Base-by-base conservation (phyloP, 2,888 invertebrate genomes). In the Diaphora mendica region DNA sequence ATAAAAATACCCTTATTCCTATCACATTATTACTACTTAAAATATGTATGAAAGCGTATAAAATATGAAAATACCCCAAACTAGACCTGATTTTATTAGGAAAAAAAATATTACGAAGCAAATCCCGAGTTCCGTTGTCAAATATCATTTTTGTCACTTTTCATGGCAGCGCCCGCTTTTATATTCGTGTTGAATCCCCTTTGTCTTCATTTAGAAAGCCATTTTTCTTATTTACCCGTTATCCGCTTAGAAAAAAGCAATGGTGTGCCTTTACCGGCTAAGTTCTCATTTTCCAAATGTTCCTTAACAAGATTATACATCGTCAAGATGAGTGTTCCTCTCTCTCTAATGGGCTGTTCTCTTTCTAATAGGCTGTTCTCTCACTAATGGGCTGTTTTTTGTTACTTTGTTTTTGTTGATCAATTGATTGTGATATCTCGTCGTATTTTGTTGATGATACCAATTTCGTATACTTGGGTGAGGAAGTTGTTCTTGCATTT, bases 151-250 rank as follows among this genome's bases (percentile, higher is more conserved):
- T 88, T 88, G 89, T 89, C 88, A 88, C 84, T 88, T 88, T 87
- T 86, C 80, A 78, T 78, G 73, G 76, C 70, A 75, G 75, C 77
- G 75, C 81, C 78, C 78, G 82, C 84, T 87, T 88, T 89, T 86
- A 87, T 85, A 87, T 86, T 85, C 82, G 81, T 82, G 82, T 83
- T 74, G 83, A 82, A 85, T 86, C 87, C 88, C 87, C 90, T 87
- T 93, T 93, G 90, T 93, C 91, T 93, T 92, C 91, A 91, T 93
- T 93, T 91, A 82, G 87, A 80, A 86, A 81, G 80, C 89, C 89
- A 93, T 93, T 93, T 90, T 86, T 93, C 91, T 90, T 92, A 87
- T 93, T 93, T 92, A 91, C 89, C 83, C 88, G 81, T 86, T 88
- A 91, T 88, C 83, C 85, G 81, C 84, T 89, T 88, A 86, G 86